Evolutionary conservation across 2,888 invertebrate genomes (phyloP), one percentile per base, ranked within the genome.

Genomic region (Eretmocerus hayati): DNA sequence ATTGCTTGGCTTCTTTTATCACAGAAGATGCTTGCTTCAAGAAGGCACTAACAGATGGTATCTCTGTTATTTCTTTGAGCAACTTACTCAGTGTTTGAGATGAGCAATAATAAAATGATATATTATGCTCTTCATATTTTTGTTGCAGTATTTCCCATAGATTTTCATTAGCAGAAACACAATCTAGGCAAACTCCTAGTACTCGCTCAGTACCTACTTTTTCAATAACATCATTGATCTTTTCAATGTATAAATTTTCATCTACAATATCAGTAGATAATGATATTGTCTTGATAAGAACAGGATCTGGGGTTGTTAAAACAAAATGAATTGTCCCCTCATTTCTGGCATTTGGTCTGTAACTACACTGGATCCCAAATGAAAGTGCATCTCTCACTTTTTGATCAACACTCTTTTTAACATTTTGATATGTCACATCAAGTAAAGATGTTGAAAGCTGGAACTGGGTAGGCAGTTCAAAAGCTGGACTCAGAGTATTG

Each of bases 321-420:
- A 61, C 55, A 49, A 61, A 61, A 46, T 62, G 59, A 31, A 61
- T 56, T 13, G 62, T 56, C 6, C 59, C 56, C 52, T 62, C 58
- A 43, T 56, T 54, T 32, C 56, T 39, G 13, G 54, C 40, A 51
- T 57, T 57, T 30, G 54, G 48, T 35, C 54, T 50, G 31, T 51
- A 44, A 50, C 46, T 47, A 31, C 56, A 57, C 42, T 58, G 56
- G 8, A 57, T 35, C 20, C 58, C 56, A 8, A 57, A 42, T 4
- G 57, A 56, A 18, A 46, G 46, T 4, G 56, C 42, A 49, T 50
- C 46, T 35, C 46, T 46, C 8, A 58, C 51, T 40, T 57, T 53
- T 33, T 52, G 36, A 46, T 54, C 48, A 22, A 56, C 53, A 16
- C 42, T 42, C 13, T 51, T 53, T 50, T 56, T 48, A 30, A 58